Evolutionary conservation across 2,113 vertebrate species (phyloP).

Genomic region (Pterocles burchelli): DNA sequence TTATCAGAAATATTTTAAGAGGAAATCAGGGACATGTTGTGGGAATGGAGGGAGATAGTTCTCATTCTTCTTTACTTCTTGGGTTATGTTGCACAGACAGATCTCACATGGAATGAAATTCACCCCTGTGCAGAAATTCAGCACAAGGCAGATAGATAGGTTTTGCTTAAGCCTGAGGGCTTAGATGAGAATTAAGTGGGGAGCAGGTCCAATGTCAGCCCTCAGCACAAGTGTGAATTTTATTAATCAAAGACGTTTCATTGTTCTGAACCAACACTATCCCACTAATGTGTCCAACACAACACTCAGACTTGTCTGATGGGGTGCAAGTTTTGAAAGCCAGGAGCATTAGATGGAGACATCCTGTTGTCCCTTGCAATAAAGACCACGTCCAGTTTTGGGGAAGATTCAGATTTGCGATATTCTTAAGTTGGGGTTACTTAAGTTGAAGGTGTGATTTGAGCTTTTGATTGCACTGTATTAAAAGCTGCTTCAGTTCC

Average conservation of each 20-base stretch:
- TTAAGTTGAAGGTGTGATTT: not conserved
- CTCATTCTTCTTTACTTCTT: not conserved
- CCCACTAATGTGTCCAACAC: not conserved
- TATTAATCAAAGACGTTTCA: not conserved
- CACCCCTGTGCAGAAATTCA: not conserved
- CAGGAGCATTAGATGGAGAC: not conserved
- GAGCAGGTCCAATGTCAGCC: not conserved
- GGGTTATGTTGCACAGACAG: not conserved
- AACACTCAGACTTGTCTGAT: not conserved
- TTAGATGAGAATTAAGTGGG: not conserved
- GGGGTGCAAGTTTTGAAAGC: not conserved
- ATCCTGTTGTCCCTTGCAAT: not conserved
- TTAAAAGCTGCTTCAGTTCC: not conserved
- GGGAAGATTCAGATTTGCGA: not conserved
- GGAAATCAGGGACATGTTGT: not conserved
- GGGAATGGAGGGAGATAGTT: constrained; percentile 7
- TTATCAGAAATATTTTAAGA: constrained; percentile 36
- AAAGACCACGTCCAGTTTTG: not conserved
- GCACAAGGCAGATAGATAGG: not conserved
- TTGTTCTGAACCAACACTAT: not conserved
- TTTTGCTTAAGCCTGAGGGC: not conserved
- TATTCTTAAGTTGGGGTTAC: not conserved
- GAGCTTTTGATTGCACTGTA: not conserved
- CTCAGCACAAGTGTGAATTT: not conserved
- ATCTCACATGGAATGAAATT: not conserved